Percentiles rank a stretch among this genome's conserved stretches.
These are phyloP conservation scores for Sternarchorhynchus goeldii DNA, from an alignment of 2,797 vertebrate species.

Conservation along the genomic window DNA sequence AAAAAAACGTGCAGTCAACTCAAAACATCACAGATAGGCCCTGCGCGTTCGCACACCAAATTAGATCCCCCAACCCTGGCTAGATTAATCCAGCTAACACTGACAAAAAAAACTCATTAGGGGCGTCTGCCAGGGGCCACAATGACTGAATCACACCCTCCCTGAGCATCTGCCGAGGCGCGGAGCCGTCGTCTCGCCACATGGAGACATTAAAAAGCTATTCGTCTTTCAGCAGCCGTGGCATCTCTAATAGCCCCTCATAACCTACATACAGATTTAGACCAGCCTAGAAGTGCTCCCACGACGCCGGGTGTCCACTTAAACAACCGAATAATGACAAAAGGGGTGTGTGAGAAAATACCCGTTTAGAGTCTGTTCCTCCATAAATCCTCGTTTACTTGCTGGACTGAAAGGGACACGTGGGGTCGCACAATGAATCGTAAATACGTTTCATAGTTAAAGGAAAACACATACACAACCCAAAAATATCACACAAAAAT, in stretches of 20 bases:
- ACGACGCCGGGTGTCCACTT: constrained; percentile 63
- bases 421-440: too few relatives aligned
- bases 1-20: constrained; percentile 22
- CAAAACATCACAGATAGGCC: not conserved
- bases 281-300: constrained; percentile 44
- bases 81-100: constrained; percentile 45
- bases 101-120: constrained; percentile 51
- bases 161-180: constrained; percentile 63
- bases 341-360: constrained; percentile 65
- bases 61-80: constrained; percentile 15
- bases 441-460: too few relatives aligned
- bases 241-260: constrained; percentile 59
- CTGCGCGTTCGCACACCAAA: constrained; percentile 17
- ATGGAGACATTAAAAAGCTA: constrained; percentile 65
- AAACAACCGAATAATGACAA: constrained; percentile 69
- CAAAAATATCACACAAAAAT: too few relatives aligned
- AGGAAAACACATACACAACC: too few relatives aligned
- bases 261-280: constrained; percentile 61
- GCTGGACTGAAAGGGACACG: constrained; percentile 23
- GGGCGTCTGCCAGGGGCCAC: constrained; percentile 53
- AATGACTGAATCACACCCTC: constrained; percentile 51
- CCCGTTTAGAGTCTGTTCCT: constrained; percentile 22
- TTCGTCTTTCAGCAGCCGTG: constrained; percentile 58
- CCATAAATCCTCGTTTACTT: constrained; percentile 43
- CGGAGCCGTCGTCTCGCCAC: constrained; percentile 56